Conservation (phyloP, 2,113 vertebrate species). For the Australoheros scitulus region DNA sequence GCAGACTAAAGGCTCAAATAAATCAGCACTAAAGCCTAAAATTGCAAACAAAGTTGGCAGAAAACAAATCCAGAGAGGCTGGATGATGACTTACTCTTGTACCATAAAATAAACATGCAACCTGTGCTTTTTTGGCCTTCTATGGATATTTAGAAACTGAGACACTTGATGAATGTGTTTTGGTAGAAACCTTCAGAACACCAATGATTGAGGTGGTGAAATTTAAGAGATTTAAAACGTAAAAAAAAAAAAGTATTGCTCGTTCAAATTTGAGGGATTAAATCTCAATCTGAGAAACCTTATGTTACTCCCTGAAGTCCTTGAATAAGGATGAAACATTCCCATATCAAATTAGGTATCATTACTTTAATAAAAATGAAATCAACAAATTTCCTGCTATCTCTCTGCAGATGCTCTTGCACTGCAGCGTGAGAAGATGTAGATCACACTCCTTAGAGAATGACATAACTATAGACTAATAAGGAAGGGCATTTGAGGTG, state of each 20-base stretch:
- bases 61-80: constrained; percentile 8
- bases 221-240: too few relatives aligned
- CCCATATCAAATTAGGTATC: constrained; percentile 34
- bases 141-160: constrained; percentile 12
- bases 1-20: constrained; percentile 27
- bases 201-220: not conserved
- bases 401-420: not conserved
- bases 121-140: not conserved
- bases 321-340: constrained; percentile 38
- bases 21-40: constrained; percentile 43
- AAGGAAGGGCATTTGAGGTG: constrained; percentile 5
- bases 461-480: not conserved
- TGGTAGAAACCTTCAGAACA: not conserved
- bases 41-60: constrained; percentile 45
- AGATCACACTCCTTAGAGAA: constrained; percentile 1
- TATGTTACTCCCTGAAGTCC: not conserved
- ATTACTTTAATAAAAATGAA: constrained; percentile 13
- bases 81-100: not conserved
- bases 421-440: not conserved
- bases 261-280: constrained; percentile 19
- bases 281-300: constrained; percentile 26
- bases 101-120: constrained; percentile 13
- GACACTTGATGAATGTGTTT: not conserved
- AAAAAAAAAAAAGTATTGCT: not conserved
- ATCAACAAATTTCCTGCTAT: constrained; percentile 15